These are phyloP conservation scores for Lerista edwardsae DNA, from an alignment of 2,797 vertebrate genomes.

Conservation along the genomic window DNA sequence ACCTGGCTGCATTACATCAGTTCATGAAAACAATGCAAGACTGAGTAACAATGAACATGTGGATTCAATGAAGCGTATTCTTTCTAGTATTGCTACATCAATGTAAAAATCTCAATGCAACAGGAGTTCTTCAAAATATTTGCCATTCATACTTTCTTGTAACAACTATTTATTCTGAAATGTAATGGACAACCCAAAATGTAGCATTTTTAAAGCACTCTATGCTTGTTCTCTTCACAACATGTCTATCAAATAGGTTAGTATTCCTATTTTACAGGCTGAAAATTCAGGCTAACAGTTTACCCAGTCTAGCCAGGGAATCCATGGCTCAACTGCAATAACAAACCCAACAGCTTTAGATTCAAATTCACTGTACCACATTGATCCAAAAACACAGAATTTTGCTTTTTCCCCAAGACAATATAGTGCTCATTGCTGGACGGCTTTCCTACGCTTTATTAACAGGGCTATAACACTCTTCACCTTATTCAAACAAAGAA, in stretches of 20 bases:
- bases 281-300: background rate
- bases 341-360: background rate
- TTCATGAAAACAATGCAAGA: conserved; percentile 13
- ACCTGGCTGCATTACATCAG: conserved; percentile 9
- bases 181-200: background rate
- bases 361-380: background rate
- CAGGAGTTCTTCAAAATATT: background rate
- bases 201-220: background rate
- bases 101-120: background rate
- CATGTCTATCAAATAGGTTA: background rate
- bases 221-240: background rate
- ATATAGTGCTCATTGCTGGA: background rate
- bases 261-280: background rate
- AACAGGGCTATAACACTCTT: background rate
- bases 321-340: background rate
- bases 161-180: conserved; percentile 2
- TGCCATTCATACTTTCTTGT: background rate
- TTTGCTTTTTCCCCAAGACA: background rate
- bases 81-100: background rate
- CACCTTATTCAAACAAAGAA: background rate
- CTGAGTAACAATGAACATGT: background rate
- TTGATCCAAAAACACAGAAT: background rate
- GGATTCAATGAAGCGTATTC: background rate
- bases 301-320: background rate
- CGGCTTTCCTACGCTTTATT: background rate